Evolutionary conservation across 2,888 invertebrate species (phyloP).

Genomic region (Drosophila recens): DNA sequence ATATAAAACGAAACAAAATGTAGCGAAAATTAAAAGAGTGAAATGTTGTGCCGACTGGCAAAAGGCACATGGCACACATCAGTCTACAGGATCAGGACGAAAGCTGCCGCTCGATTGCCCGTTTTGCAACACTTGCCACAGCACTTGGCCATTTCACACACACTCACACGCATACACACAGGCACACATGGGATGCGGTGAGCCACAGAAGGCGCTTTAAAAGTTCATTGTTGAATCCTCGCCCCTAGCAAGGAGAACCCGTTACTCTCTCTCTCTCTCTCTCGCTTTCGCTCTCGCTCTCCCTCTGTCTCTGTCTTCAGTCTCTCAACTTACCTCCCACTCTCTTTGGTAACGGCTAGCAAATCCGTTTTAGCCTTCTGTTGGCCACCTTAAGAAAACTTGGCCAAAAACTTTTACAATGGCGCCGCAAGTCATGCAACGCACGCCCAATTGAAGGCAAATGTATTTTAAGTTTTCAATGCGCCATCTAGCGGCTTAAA

Average conservation of each 20-base stretch:
- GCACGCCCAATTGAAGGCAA: constrained; percentile 31
- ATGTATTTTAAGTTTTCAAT: constrained; percentile 43
- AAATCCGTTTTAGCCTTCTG: constrained; percentile 50
- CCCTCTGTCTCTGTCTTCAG: not conserved
- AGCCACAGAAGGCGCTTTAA: constrained; percentile 60
- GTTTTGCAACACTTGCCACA: constrained; percentile 67
- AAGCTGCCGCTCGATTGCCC: constrained; percentile 75
- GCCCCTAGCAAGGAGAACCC: constrained; percentile 17
- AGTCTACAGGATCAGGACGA: constrained; percentile 36
- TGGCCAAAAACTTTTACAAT: constrained; percentile 48
- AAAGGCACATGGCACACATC: constrained; percentile 28
- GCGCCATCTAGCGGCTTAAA: constrained; percentile 14
- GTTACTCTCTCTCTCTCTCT: not conserved
- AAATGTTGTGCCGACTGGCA: constrained; percentile 46
- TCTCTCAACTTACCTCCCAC: not conserved
- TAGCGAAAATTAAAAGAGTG: constrained; percentile 68
- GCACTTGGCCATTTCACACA: constrained; percentile 49
- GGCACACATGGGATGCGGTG: constrained; percentile 24
- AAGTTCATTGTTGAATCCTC: constrained; percentile 67
- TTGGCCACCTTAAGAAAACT: constrained; percentile 60
- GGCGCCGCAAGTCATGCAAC: constrained; percentile 47
- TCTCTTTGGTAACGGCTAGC: constrained; percentile 2
- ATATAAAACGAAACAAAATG: constrained; percentile 57
- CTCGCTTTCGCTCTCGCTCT: not conserved
- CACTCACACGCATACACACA: constrained; percentile 8